Conservation (phyloP, 2,797 vertebrate species). For the Onychomys torridus region DNA sequence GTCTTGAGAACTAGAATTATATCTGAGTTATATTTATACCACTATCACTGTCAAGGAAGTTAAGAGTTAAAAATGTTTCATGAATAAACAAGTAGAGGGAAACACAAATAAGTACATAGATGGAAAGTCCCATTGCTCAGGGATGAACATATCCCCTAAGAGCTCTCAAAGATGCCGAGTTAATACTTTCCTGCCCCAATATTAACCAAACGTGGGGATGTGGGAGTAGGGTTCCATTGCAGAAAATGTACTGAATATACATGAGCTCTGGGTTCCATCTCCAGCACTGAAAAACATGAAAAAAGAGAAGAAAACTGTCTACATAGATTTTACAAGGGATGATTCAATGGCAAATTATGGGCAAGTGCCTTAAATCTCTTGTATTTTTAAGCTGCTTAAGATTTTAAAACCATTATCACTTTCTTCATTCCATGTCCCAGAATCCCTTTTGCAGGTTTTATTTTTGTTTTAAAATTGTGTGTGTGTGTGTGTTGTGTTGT, state of each 20-base stretch:
- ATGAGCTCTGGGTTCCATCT: background rate
- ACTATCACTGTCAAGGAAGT: background rate
- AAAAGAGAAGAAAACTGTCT: background rate
- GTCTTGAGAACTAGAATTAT: background rate
- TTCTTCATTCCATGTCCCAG: background rate
- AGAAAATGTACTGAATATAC: background rate
- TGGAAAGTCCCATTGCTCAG: background rate
- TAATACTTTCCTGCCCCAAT: background rate
- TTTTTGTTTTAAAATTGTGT: background rate
- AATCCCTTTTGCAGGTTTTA: background rate
- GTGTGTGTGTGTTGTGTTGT: background rate
- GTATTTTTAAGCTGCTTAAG: background rate
- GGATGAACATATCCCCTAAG: background rate
- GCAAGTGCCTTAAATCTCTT: background rate
- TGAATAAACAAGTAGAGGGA: background rate
- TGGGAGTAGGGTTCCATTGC: background rate
- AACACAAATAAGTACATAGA: background rate
- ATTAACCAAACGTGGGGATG: background rate
- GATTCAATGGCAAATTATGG: slow-evolving; percentile 7
- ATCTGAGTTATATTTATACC: background rate
- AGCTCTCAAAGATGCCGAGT: background rate
- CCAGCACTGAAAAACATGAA: background rate
- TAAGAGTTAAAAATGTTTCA: background rate
- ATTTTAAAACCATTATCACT: background rate
- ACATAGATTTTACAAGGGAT: slow-evolving; percentile 11